Percentiles rank a stretch among this genome's conserved stretches.
Conservation (phyloP, 1,140 invertebrate species). For the Drosophila sulfurigaster region DNA sequence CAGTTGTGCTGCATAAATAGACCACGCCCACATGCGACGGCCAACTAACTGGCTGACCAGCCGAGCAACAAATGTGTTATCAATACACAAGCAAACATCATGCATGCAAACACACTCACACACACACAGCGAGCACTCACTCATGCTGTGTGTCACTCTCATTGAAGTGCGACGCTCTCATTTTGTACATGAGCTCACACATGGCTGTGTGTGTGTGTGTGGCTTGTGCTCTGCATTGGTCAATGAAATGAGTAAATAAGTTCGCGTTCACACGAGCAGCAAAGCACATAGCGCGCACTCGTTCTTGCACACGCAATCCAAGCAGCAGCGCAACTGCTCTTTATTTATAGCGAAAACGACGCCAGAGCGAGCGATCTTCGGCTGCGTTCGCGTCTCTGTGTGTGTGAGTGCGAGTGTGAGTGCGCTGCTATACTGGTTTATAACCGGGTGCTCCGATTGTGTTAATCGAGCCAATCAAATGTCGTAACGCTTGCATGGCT, state of each 20-base stretch:
- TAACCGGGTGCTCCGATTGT: slow-evolving; percentile 83
- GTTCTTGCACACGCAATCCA: slow-evolving; percentile 42
- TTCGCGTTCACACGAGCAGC: slow-evolving; percentile 56
- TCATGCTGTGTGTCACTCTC: slow-evolving; percentile 27
- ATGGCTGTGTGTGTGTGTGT: slow-evolving; percentile 41
- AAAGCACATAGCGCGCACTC: slow-evolving; percentile 61
- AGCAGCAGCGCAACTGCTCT: slow-evolving; percentile 45
- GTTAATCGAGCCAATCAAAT: slow-evolving; percentile 85
- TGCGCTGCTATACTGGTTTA: slow-evolving; percentile 70
- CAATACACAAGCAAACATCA: slow-evolving; percentile 6
- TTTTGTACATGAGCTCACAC: slow-evolving; percentile 25
- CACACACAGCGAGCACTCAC: neutral
- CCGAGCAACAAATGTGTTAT: slow-evolving; percentile 53
- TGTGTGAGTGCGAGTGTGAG: slow-evolving; percentile 39
- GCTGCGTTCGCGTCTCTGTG: slow-evolving; percentile 33
- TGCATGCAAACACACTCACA: neutral
- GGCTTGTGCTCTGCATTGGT: slow-evolving; percentile 81
- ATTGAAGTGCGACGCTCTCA: slow-evolving; percentile 35
- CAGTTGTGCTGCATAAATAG: slow-evolving; percentile 57
- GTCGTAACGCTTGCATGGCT: slow-evolving; percentile 62
- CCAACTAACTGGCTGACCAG: slow-evolving; percentile 41
- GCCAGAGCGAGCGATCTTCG: slow-evolving; percentile 39
- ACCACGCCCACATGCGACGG: slow-evolving; percentile 65
- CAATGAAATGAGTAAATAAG: slow-evolving; percentile 79
- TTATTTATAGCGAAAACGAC: slow-evolving; percentile 64